Conservation (phyloP, 2,888 invertebrate species). For the Eupsilia transversa region DNA sequence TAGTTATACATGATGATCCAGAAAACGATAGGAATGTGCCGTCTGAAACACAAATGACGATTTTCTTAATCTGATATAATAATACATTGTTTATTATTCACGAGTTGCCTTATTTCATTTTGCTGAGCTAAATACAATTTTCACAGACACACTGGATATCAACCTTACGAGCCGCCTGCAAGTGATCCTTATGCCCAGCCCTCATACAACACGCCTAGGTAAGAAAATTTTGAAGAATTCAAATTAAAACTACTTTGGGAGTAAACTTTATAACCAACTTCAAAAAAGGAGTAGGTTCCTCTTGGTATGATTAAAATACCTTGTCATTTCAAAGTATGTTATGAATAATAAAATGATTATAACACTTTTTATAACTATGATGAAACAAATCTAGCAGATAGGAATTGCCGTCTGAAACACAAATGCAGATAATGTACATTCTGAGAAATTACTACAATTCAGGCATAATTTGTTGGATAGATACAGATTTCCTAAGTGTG, state of each 20-base stretch:
- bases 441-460: slow-evolving; percentile 71
- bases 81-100: not conserved
- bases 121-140: slow-evolving; percentile 18
- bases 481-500: slow-evolving; percentile 2
- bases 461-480: not conserved
- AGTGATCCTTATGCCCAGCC: slow-evolving; percentile 83
- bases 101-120: not conserved
- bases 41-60: slow-evolving; percentile 89
- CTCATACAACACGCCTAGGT: slow-evolving; percentile 83
- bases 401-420: slow-evolving; percentile 89
- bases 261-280: not conserved
- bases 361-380: slow-evolving; percentile 58
- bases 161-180: slow-evolving; percentile 84
- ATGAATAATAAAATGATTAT: not conserved
- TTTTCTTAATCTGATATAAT: slow-evolving; percentile 75
- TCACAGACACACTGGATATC: slow-evolving; percentile 85
- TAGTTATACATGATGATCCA: slow-evolving; percentile 84
- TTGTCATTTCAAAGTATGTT: slow-evolving; percentile 2
- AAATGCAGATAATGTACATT: slow-evolving; percentile 83
- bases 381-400: slow-evolving; percentile 79
- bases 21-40: slow-evolving; percentile 90
- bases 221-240: slow-evolving; percentile 37
- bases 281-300: not conserved
- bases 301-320: not conserved
- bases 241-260: not conserved